Evolutionary conservation across 2,888 invertebrate genomes (phyloP), one percentile per base, ranked within the genome.

Genomic region (Macrophya alboannulata): DNA sequence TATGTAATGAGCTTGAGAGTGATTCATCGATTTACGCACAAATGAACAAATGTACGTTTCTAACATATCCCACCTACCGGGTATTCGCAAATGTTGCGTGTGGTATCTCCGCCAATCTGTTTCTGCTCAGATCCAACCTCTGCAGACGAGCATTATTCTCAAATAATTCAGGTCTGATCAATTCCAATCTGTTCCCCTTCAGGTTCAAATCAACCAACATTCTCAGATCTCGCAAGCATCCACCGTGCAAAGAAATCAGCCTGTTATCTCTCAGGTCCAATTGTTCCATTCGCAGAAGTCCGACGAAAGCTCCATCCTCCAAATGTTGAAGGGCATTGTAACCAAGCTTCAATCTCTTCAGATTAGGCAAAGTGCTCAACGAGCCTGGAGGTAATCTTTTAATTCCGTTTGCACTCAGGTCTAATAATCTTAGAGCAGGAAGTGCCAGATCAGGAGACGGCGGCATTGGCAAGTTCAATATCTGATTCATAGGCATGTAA

Each of bases 211-310:
- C 96, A 89, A 96, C 95, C 4, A 98, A 91, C 86, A 96, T 94
- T 10, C 94, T 93, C 45, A 97, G 94, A 43, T 96, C 95, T 84
- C 95, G 94, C 37, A 98, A 95, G 81, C 96, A 95, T 89, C 95
- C 95, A 84, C 96, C 95, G 91, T 96, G 95, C 71, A 97, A 92
- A n/a, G 95, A 94, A 21, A 95, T 93, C 81, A 98, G 94, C 90
- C 96, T 95, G 93, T 98, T 98, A 86, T 96, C 95, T 88, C 96
- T 96, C 68, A 98, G 92, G 91, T 98, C 97, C 72, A 98, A 92
- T 87, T 96, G 94, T 93, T 98, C 97, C 84, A 98, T 91, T 74
- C 95, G 95, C 48, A 95, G 93, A 65, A 98, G 94, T 62, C 97
- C 97, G 74, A 95, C 95, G 87, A 98, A 96, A 0, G 96, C 95